Base-by-base conservation (phyloP, 2,797 vertebrate genomes). In the Prunella strophiata region DNA sequence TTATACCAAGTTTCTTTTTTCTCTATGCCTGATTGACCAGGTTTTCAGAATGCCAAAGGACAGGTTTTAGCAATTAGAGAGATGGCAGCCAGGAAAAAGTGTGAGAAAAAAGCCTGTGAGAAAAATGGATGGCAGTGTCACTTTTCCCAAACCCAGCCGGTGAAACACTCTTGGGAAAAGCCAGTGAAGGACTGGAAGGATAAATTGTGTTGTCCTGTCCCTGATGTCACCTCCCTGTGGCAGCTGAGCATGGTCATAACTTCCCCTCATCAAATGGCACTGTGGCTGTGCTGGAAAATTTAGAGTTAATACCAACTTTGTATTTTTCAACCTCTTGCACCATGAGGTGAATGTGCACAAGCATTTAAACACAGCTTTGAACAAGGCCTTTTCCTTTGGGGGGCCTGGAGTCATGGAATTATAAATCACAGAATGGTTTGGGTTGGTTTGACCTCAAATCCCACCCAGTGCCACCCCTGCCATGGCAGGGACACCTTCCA, bases 271-370 rank as follows among this genome's bases (percentile, higher is more conserved):
- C 12, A 80, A 85, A 61, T 2, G 11, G 18, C 68, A 58, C 38
- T 15, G 1, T 2, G 7, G 38, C 45, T 70, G 4, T 57, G 15
- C 34, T 32, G 9, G 45, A 43, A 92, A 65, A 5, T 9, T 12
- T 5, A 36, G 32, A n/a, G 14, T 48, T 65, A n/a, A 19, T 7
- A 13, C 3, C 43, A 76, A 16, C 25, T n/a, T 58, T 72, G 23
- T 27, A 13, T 38, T 59, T 59, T 30, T 32, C 51, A 45, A 0
- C 6, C n/a, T 23, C 59, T n/a, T 72, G 25, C 27, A 74, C 13
- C 0, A 0, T 8, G 18, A 52, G 15, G 5, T 30, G 26, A 30
- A 10, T 2, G 20, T 27, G 40, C 13, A 29, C 43, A 20, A 48
- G 8, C 2, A 12, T 43, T 58, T 83, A 51, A 40, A 52, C n/a